These are phyloP conservation scores for Sinella curviseta DNA, from an alignment of 1,140 invertebrate genomes.

Conservation along the genomic window DNA sequence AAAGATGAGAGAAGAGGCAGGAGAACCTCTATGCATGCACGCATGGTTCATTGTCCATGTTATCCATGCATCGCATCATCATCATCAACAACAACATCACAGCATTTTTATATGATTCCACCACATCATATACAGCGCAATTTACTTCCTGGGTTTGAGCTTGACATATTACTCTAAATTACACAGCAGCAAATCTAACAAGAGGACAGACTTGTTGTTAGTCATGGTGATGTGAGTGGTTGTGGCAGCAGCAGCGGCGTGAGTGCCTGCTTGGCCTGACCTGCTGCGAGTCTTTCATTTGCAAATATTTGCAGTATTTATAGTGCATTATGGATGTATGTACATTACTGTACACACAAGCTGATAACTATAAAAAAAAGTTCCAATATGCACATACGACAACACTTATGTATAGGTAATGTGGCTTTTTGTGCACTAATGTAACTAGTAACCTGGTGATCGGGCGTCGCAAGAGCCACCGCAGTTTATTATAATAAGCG, in stretches of 20 bases:
- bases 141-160: constrained; percentile 19
- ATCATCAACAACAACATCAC: not conserved
- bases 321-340: too few relatives aligned
- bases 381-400: too few relatives aligned
- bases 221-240: not conserved
- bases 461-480: too few relatives aligned
- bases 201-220: too few relatives aligned
- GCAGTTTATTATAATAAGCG: too few relatives aligned
- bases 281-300: not conserved
- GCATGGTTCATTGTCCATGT: constrained; percentile 19
- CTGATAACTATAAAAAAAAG: too few relatives aligned
- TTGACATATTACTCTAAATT: constrained; percentile 22
- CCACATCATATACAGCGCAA: too few relatives aligned
- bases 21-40: not conserved
- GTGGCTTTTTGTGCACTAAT: too few relatives aligned
- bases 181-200: not conserved
- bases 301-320: constrained; percentile 20
- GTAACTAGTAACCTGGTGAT: too few relatives aligned
- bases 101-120: too few relatives aligned
- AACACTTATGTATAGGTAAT: too few relatives aligned
- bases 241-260: not conserved
- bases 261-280: not conserved
- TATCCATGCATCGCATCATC: constrained; percentile 2
- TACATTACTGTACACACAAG: too few relatives aligned
- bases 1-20: not conserved